Conservation (phyloP, 2,888 invertebrate species). For the Drosophila suboccidentalis region DNA sequence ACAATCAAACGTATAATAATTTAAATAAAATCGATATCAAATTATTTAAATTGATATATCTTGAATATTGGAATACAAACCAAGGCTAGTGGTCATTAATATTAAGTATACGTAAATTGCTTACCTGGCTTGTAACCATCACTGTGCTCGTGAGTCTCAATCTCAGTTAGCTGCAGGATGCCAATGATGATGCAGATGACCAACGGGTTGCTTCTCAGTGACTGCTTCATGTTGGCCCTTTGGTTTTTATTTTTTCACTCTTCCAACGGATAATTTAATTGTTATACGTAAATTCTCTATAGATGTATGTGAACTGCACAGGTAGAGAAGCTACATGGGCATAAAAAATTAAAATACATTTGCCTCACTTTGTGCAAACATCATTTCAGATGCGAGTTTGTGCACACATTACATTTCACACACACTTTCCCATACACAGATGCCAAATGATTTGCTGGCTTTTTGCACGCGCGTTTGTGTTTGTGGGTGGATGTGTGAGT, state of each 20-base stretch:
- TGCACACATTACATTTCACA: constrained; percentile 17
- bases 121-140: constrained; percentile 86
- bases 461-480: constrained; percentile 20
- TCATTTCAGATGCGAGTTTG: constrained; percentile 44
- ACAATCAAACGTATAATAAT: constrained; percentile 22
- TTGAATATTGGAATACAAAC: background rate
- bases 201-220: constrained; percentile 52
- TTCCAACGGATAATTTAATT: constrained; percentile 34
- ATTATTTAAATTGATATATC: background rate
- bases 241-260: constrained; percentile 15
- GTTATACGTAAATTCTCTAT: constrained; percentile 32
- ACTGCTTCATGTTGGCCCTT: constrained; percentile 53
- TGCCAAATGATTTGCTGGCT: constrained; percentile 56
- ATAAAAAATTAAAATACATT: constrained; percentile 68
- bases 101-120: constrained; percentile 22
- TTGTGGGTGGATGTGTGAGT: constrained; percentile 24
- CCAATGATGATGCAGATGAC: constrained; percentile 73
- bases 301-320: constrained; percentile 22
- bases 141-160: constrained; percentile 84
- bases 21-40: constrained; percentile 21
- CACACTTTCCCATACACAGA: constrained; percentile 20
- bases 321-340: constrained; percentile 45
- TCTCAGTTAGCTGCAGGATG: constrained; percentile 50
- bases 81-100: background rate
- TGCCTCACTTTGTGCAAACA: constrained; percentile 64